phyloP scores from a whole-genome alignment of 2,113 vertebrate species.

The Leptosomus discolor region DNA sequence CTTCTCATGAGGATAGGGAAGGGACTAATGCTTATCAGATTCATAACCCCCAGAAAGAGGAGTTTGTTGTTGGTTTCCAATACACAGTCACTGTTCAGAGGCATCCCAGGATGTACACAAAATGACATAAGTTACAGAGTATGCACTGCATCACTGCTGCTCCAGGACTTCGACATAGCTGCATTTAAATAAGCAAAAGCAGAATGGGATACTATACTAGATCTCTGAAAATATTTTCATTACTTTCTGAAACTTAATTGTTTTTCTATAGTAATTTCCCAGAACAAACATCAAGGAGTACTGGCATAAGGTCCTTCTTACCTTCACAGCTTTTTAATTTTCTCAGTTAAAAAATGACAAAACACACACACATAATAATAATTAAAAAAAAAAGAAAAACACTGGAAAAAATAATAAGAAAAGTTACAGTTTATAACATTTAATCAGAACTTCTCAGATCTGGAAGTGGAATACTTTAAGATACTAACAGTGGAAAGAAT shows the following conservation, averaged over 20 bases:
- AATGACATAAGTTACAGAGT: not conserved
- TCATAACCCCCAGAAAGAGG: not conserved
- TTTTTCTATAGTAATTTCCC: not conserved
- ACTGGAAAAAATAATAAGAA: not conserved
- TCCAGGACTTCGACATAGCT: not conserved
- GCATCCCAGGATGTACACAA: not conserved
- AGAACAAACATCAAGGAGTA: not conserved
- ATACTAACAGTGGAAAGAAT: not conserved
- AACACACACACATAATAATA: not conserved
- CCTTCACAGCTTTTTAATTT: not conserved
- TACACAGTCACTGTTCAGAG: not conserved
- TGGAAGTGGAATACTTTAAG: not conserved
- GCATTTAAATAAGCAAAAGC: not conserved
- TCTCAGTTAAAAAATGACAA: not conserved
- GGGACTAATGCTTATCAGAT: not conserved
- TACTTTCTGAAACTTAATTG: not conserved
- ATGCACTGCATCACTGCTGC: not conserved
- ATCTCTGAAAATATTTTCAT: not conserved
- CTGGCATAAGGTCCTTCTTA: not conserved
- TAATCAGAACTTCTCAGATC: not conserved
- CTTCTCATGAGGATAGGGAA: accelerated
- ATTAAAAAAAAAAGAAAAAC: not conserved
- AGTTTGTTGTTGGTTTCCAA: not conserved
- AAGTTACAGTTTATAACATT: not conserved
- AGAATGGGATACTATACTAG: not conserved